Percentiles rank a stretch among this genome's conserved stretches.
Conservation (phyloP, 2,113 vertebrate genomes). For the rabbit (Oryctolagus cuniculus) region mOryCun1.1 NC_091436.1:23883501-23884000, state of each 20-base stretch:
- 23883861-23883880: not conserved
- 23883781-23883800: not conserved
- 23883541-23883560: conserved; percentile 53
- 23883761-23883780: not conserved
- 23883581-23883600: conserved; percentile 60
- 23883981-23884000: not conserved
- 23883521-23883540: conserved; percentile 51
- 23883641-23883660: not conserved
- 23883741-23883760: not conserved
- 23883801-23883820: not conserved
- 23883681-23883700: not conserved
- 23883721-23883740: not conserved
- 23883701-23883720: not conserved
- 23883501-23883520: conserved; percentile 21
- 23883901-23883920: not conserved
- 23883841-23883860: not conserved
- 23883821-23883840: not conserved
- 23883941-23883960: conserved; percentile 3
- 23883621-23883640: not conserved
- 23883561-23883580: conserved; percentile 25
- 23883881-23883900: not conserved
- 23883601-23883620: conserved; percentile 23
- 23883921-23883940: not conserved
- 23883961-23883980: not conserved
- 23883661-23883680: conserved; percentile 18